A percentile compares a stretch with the other conserved stretches of the same genome.
Evolutionary conservation across 2,888 invertebrate genomes (phyloP).

Genomic region (Slavum lentiscoides): DNA sequence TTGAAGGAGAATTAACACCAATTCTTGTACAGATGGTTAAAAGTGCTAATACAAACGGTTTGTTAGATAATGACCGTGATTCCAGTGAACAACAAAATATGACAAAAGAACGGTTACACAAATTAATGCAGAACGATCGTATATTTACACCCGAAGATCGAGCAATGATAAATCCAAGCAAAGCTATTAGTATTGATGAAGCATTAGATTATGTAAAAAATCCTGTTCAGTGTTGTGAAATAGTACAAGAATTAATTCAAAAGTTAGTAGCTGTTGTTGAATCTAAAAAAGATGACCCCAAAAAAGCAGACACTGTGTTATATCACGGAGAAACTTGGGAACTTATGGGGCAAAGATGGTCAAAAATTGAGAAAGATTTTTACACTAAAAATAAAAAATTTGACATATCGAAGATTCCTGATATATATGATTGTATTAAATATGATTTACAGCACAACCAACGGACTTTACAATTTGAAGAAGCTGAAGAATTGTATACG

Average conservation of each 20-base stretch:
- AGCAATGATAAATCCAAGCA: conserved; percentile 86
- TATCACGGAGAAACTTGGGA: conserved; percentile 99
- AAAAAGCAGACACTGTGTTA: conserved; percentile 88
- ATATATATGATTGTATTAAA: conserved; percentile 99
- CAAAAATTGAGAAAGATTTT: conserved; percentile 97
- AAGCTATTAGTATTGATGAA: conserved; percentile 85
- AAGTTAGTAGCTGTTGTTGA: conserved; percentile 83
- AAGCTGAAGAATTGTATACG: conserved; percentile 89
- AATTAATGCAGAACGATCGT: conserved; percentile 85
- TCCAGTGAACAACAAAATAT: conserved; percentile 93
- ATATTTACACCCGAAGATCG: conserved; percentile 85
- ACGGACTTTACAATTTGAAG: conserved; percentile 88
- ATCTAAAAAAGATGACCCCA: conserved; percentile 82
- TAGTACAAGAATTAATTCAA: conserved; percentile 85
- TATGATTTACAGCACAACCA: conserved; percentile 98
- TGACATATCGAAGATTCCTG: conserved; percentile 98
- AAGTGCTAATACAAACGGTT: conserved; percentile 96
- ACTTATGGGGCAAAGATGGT: conserved; percentile 95
- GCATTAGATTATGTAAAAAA: conserved; percentile 95
- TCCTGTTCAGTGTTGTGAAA: conserved; percentile 89
- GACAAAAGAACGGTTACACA: conserved; percentile 94
- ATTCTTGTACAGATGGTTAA: conserved; percentile 99
- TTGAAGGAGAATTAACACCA: conserved; percentile 98
- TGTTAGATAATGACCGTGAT: conserved; percentile 97
- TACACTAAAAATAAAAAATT: conserved; percentile 88